Base-by-base conservation (phyloP, 2,888 invertebrate species). In the Petrophora chlorosata region DNA sequence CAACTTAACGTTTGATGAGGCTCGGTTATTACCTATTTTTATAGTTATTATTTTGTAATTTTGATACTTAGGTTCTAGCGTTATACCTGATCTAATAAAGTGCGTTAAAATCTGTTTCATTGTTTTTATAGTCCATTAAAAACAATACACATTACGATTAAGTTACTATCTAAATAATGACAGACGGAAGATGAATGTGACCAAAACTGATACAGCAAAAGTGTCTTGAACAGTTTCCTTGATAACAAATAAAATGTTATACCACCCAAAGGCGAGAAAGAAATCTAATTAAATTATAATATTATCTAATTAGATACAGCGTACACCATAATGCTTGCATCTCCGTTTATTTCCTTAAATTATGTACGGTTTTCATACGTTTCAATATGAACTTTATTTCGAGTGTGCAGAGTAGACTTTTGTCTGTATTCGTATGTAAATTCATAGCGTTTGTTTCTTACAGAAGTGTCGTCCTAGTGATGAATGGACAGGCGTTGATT, bases 271-370 rank as follows among this genome's bases (percentile, higher is more conserved):
- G 75, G 81, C 70, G 79, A 79, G 81, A 83, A 76, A 59, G 70
- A 75, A 74, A 76, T 80, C 76, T 78, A 84, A 84, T 85, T 85
- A 78, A 61, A 58, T 61, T 58, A 58, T 52, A 53, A 55, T 51
- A 76, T 79, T 85, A 87, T 88, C 87, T 85, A 82, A 85, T 86
- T 86, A 81, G 87, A 87, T 86, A 84, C 59, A 69, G 67, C 57
- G 46, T 73, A 75, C 79, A 82, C 75, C 58, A 72, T 74, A 84
- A 85, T 81, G 85, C 85, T 87, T 78, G 79, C 76, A 75, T 73
- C 71, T 70, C 57, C 74, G 69, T 82, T 84, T 81, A 82, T 73
- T 70, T 72, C 65, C 61, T 59, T 71, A 67, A 70, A 70, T 71
- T 67, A 70, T 61, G 36, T 33, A 51, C 29, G 16, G 28, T 26